phyloP scores from a whole-genome alignment of 2,888 invertebrate species.

The Siphonodentalium dalli region DNA sequence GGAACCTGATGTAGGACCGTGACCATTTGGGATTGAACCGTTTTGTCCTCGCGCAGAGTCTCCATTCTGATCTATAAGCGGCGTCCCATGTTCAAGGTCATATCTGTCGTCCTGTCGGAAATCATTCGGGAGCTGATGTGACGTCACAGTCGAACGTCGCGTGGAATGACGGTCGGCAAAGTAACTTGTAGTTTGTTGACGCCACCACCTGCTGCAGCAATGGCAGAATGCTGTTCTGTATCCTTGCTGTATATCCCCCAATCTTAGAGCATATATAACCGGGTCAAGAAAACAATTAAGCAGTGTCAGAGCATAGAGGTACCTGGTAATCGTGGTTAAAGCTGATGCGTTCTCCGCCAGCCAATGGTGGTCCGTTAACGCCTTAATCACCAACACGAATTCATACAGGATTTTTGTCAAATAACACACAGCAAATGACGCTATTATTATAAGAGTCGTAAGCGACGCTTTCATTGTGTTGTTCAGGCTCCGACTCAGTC shows the following conservation, averaged over 20 bases:
- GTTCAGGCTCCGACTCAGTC: conserved; percentile 30
- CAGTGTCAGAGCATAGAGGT: conserved; percentile 39
- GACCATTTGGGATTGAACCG: too few relatives aligned
- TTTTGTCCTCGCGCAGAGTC: too few relatives aligned
- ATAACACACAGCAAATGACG: conserved; percentile 50
- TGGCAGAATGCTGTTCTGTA: too few relatives aligned
- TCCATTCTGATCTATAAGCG: too few relatives aligned
- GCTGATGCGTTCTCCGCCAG: conserved; percentile 29
- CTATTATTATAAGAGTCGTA: conserved; percentile 51
- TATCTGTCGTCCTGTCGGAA: too few relatives aligned
- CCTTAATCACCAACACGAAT: conserved; percentile 36
- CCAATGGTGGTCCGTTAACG: conserved; percentile 26
- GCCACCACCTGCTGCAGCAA: too few relatives aligned
- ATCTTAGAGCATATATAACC: conserved; percentile 45
- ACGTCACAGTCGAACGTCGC: too few relatives aligned
- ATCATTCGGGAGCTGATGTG: too few relatives aligned
- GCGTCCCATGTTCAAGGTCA: too few relatives aligned
- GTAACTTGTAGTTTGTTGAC: too few relatives aligned
- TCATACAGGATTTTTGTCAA: conserved; percentile 48
- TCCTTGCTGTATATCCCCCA: conserved; percentile 41
- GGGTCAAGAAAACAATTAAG: conserved; percentile 48
- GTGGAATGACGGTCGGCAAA: too few relatives aligned
- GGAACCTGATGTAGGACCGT: too few relatives aligned
- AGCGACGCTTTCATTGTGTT: conserved; percentile 47
- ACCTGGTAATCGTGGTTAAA: conserved; percentile 36